Evolutionary conservation across 2,797 vertebrate species (phyloP), one percentile per base, ranked within the genome.

Genomic region (Falco rusticolus): DNA sequence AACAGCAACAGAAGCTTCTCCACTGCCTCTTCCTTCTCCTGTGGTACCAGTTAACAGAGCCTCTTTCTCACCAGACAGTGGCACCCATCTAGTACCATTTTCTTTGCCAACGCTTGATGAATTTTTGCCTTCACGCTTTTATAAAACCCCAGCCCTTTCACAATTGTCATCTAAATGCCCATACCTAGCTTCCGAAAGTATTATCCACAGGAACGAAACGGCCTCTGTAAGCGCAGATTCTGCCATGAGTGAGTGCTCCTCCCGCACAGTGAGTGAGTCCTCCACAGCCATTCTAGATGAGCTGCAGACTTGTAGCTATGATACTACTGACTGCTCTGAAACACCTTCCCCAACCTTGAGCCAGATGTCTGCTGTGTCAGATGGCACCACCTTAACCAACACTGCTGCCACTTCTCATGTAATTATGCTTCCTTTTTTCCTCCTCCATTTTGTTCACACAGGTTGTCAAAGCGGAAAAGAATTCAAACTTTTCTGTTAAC

Each of bases 301-400:
- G 97, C 98, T 99, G 97, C 98, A 99, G 97, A 98, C 98, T 95
- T 98, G 98, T 95, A 96, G 98, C 97, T 98, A 98, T 97, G 98
- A 99, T 97, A 98, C 96, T 71, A 94, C 98, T 87, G 98, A 98
- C 75, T 78, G 90, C 87, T 99, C 99, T 84, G 98, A 98, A 97
- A 99, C 98, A 66, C 99, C 98, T 61, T 99, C 98, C 97, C 99
- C 99, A 96, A 98, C 98, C 92, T 97, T 98, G 98, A 99, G 98
- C 98, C 98, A 98, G 96, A 98, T 98, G 97, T 99, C 98, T 90
- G 97, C 97, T 50, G 94, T 97, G 96, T 97, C 97, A 94, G 98
- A 98, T 74, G 98, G 98, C 94, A 96, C 95, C 97, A 93, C 97
- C 96, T 97, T 98, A 98, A 97, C 98, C 95, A 97, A 97, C 95